Evolutionary conservation across 2,113 vertebrate genomes (phyloP).

Genomic region (Coturnix japonica): DNA sequence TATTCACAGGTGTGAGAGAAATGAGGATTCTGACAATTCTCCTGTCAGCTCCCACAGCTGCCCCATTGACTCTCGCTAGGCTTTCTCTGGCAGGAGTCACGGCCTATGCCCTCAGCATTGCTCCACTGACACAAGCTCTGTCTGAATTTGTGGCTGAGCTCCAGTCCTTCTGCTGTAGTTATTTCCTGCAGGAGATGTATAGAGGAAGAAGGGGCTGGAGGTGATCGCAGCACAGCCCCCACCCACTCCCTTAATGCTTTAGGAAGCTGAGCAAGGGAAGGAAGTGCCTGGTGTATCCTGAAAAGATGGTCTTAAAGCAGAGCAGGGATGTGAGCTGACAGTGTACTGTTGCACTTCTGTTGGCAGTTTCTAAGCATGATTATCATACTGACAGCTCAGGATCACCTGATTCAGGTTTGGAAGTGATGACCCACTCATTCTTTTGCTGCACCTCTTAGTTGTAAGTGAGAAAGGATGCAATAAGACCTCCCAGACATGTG

Average conservation of each 20-base stretch:
- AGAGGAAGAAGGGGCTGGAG: neutral
- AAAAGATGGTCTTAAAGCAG: neutral
- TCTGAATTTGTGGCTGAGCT: neutral
- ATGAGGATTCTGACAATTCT: neutral
- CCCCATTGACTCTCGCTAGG: neutral
- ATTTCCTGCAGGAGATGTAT: neutral
- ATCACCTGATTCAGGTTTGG: too few relatives aligned
- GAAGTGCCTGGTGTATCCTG: neutral
- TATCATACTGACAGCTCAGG: too few relatives aligned
- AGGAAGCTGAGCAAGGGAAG: neutral
- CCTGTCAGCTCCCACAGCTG: fast-evolving
- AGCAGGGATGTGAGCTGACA: neutral
- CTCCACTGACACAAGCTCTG: neutral
- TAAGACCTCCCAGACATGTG: too few relatives aligned
- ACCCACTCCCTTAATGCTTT: neutral
- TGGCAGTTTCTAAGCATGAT: too few relatives aligned
- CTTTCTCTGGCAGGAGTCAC: neutral
- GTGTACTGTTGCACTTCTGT: too few relatives aligned
- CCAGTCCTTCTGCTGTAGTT: neutral
- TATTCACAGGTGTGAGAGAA: neutral
- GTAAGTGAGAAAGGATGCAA: too few relatives aligned
- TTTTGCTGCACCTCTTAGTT: too few relatives aligned
- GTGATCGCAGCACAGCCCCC: fast-evolving
- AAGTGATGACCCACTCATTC: too few relatives aligned
- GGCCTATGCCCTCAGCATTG: neutral